Base-by-base conservation (phyloP, 2,113 vertebrate genomes). In the Ageneiosus marmoratus region DNA sequence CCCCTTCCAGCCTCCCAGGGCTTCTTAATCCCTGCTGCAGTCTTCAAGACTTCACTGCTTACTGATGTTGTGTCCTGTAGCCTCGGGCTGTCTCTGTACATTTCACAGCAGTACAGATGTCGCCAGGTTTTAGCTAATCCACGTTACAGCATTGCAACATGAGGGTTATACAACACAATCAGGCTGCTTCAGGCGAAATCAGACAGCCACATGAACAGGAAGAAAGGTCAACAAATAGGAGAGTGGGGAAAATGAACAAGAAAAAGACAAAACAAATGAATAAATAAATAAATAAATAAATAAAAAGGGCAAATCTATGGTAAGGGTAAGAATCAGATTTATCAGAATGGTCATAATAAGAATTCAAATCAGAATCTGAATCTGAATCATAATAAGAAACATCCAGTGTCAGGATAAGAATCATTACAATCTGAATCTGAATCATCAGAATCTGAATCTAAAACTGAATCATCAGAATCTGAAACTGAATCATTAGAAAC, bases 1-100 rank as follows among this genome's bases (percentile, higher is more conserved):
- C 58, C n/a, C 9, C 44, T 32, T 65, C 32, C 18, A 62, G 20
- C 34, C 77, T 51, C 44, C n/a, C 60, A 1, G 15, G 29, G 2
- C 65, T 50, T 50, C 77, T 24, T 79, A 50, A 65, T 12, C 77
- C 44, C 44, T 50, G 44, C 44, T 50, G 44, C 77, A 79, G 77
- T 51, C 50, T 75, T 24, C 73, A 32, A 2, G 27, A 34, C 32
- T 53, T 55, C 73, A 55, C 50, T 24, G 73, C 50, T 74, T 74
- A 76, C 18, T 76, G 48, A 32, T 53, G 50, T 37, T 76, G 73
- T 55, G 73, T 24, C 4, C 51, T 12, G 18, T 76, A 24, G 73
- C 18, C 73, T 76, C 20, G 10, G 73, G 73, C 50, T 44, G 18
- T 76, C 73, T 76, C 73, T 53, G 27, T 24, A 76, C 27, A 24